Base-by-base conservation (phyloP, 2,797 vertebrate species). In the Aldrovandia affinis region DNA sequence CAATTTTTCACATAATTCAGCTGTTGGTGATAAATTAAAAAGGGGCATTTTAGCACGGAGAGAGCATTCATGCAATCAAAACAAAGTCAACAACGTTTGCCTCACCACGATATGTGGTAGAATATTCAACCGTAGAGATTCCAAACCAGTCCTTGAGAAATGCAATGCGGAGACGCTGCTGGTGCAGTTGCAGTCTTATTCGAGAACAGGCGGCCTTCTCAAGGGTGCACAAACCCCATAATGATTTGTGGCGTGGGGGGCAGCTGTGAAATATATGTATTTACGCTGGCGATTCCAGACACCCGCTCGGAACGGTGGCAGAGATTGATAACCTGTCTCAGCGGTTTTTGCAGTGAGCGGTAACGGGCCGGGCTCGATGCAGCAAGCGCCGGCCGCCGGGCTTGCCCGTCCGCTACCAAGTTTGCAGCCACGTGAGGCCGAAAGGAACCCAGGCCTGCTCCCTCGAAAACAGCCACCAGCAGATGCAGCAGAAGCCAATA, bases 271-370 rank as follows among this genome's bases (percentile, higher is more conserved):
- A 89, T 83, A 89, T 89, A 91, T 86, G 86, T 86, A 84, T 88
- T 88, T 84, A 8, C 87, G 89, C 93, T 88, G 90, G 86, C 85
- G 70, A 83, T 79, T 83, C 28, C 44, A 87, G 87, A 86, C 90
- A 42, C 88, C 88, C 75, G 86, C 89, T 90, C 83, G 30, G 63
- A 82, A 87, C 87, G 84, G 44, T 87, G 28, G 84, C 54, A 42
- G 85, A 91, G 91, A 95, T 93, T 91, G 92, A 94, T 93, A 90
- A 92, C 92, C 91, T 92, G 89, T 89, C 92, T 88, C 87, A 14
- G 85, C 50, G 78, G 90, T 87, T 88, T 89, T 89, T 88, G 86
- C 87, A 77, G 55, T 6, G 77, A 85, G 87, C 87, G 59, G n/a
- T 89, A 90, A 39, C 89, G 87, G 83, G 86, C 77, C 54, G 42